Evolutionary conservation across 2,888 invertebrate genomes (phyloP).

Genomic region (Ornithoptera alexandrae): DNA sequence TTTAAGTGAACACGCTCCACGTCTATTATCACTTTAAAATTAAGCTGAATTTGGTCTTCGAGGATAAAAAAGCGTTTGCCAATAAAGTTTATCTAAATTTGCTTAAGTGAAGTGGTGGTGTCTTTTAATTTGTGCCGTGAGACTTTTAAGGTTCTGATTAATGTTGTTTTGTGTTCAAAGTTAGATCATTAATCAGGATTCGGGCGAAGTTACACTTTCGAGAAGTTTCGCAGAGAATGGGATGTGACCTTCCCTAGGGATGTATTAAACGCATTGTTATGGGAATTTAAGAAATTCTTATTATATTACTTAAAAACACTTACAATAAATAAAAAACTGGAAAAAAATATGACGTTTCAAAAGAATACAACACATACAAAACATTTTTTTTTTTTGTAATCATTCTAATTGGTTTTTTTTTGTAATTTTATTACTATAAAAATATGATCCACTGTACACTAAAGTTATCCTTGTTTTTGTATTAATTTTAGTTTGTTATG

Average conservation of each 20-base stretch:
- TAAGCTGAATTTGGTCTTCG: neutral
- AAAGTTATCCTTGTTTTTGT: no score
- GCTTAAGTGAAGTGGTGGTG: neutral
- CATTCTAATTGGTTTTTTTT: no score
- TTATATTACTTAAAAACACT: neutral
- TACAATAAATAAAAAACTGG: no score
- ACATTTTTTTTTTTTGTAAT: no score
- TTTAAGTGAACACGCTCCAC: no score
- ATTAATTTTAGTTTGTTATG: no score
- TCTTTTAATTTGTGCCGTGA: conserved; percentile 11
- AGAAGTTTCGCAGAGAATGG: conserved; percentile 19
- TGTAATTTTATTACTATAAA: no score
- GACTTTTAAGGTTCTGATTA: conserved; percentile 18
- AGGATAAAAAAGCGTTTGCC: no score
- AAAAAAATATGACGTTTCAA: no score
- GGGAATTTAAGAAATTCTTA: conserved; percentile 8
- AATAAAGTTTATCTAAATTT: neutral
- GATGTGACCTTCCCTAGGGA: conserved; percentile 11
- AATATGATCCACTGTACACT: no score
- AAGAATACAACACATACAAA: no score
- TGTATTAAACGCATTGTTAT: conserved; percentile 7
- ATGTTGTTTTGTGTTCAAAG: conserved; percentile 23
- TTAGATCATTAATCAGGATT: conserved; percentile 30
- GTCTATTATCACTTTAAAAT: neutral
- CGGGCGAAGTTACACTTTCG: conserved; percentile 18